Conservation (phyloP, 1,140 invertebrate species). For the Gryllus bimaculatus region DNA sequence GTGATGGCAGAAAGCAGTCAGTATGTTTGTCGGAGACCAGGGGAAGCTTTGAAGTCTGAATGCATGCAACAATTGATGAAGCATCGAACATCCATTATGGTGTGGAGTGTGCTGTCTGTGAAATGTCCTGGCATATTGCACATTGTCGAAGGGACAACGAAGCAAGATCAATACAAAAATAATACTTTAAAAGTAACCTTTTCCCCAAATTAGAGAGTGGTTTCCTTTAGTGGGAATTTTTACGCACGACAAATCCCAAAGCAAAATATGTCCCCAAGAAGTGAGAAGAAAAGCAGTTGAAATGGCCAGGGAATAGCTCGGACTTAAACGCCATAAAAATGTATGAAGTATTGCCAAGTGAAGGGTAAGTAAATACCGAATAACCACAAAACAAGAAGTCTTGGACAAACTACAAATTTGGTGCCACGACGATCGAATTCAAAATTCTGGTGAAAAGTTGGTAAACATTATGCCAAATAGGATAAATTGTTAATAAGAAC, state of each 20-base stretch:
- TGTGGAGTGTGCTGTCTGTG: slow-evolving; percentile 23
- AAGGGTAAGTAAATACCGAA: not conserved
- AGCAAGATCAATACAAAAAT: slow-evolving; percentile 24
- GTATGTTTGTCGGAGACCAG: not conserved
- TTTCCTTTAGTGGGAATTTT: slow-evolving; percentile 12
- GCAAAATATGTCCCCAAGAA: not conserved
- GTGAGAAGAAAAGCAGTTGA: slow-evolving; percentile 6
- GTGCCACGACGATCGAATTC: not conserved
- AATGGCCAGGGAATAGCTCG: slow-evolving; percentile 14
- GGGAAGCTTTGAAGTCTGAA: not conserved
- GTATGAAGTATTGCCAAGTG: not conserved
- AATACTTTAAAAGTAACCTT: slow-evolving; percentile 21
- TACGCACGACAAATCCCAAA: slow-evolving; percentile 16
- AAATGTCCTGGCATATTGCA: slow-evolving; percentile 24
- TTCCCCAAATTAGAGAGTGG: slow-evolving; percentile 25
- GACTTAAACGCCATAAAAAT: slow-evolving; percentile 12
- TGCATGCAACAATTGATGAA: not conserved
- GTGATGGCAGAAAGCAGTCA: not conserved
- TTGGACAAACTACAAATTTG: not conserved
- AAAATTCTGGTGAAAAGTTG: not conserved
- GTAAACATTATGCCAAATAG: not conserved
- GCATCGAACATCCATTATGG: slow-evolving; percentile 22
- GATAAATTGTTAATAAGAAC: slow-evolving; percentile 11
- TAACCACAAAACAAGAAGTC: slow-evolving; percentile 6
- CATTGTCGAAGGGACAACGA: slow-evolving; percentile 25